Base-by-base conservation (phyloP, 2,113 vertebrate genomes). In the Porphyrio hochstetteri region DNA sequence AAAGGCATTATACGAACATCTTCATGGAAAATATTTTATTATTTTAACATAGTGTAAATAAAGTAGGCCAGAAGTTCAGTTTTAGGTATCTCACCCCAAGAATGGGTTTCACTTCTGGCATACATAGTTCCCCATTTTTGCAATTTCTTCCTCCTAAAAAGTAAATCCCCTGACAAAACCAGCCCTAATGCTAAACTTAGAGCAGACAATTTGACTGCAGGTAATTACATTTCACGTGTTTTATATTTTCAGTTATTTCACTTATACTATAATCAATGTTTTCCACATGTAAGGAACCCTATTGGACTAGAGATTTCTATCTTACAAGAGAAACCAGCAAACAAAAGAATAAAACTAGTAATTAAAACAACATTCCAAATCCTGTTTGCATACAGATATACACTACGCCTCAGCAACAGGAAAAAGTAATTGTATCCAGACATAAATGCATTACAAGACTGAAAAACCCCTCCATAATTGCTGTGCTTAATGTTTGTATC, bases 231-330 rank as follows among this genome's bases (percentile, higher is more conserved):
- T 90, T 92, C 70, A 91, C 70, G 83, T 21, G 38, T 87, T 94
- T 95, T 96, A 61, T 97, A 95, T 94, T 97, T 97, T 98, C 68
- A 83, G 31, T 94, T 75, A 96, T 94, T 96, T 95, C 59, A 90
- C 97, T 96, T 97, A 92, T 92, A 77, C 35, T 93, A 92, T 93
- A 97, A 97, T 94, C 95, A 97, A 96, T 72, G 86, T 70, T 90
- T 97, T 97, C 94, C 94, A 94, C 68, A 90, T 65, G 64, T 78
- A 94, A 95, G 87, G 44, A 93, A 53, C 4, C 38, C 27, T 86
- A 96, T 96, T 94, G 77, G 71, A 69, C 63, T 79, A 86, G 92
- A 92, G 31, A 86, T 82, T 93, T 97, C 81, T 88, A 86, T 96
- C 82, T 95, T 93, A 56, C 86, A 81, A 90, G 85, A 86, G 63